Percentiles rank a stretch among this genome's conserved stretches.
Conservation (phyloP, 2,113 vertebrate genomes). For the Lasiurus borealis region DNA sequence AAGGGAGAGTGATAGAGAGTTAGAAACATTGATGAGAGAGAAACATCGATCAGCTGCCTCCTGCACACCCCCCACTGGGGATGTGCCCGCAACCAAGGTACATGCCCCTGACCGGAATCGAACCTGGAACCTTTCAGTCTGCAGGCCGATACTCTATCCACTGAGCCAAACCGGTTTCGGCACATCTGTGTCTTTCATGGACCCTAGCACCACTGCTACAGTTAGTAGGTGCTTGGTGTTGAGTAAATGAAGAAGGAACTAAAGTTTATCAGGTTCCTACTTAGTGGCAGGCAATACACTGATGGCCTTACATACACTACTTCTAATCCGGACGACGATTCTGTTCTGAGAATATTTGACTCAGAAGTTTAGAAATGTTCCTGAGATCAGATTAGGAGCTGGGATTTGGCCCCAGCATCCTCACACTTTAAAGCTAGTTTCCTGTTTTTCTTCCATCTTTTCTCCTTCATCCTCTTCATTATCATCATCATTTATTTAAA, state of each 20-base stretch:
- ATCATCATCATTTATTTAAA: constrained; percentile 1
- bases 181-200: neutral
- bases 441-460: neutral
- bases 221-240: neutral
- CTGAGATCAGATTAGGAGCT: neutral
- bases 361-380: constrained; percentile 47
- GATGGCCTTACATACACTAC: neutral
- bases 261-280: too few species aligned
- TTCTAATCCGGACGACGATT: neutral
- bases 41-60: too few species aligned
- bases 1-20: too few species aligned
- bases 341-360: constrained; percentile 7
- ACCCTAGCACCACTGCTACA: neutral
- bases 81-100: too few species aligned
- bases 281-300: neutral
- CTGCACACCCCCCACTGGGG: too few species aligned
- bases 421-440: neutral
- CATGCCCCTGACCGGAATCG: too few species aligned
- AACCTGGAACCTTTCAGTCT: too few species aligned
- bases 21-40: too few species aligned
- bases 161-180: too few species aligned
- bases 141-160: too few species aligned
- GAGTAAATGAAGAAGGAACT: neutral
- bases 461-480: neutral
- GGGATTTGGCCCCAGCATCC: neutral